Evolutionary conservation across 2,113 vertebrate species (phyloP), one percentile per base, ranked within the genome.

Genomic region (Accipiter cooperii): DNA sequence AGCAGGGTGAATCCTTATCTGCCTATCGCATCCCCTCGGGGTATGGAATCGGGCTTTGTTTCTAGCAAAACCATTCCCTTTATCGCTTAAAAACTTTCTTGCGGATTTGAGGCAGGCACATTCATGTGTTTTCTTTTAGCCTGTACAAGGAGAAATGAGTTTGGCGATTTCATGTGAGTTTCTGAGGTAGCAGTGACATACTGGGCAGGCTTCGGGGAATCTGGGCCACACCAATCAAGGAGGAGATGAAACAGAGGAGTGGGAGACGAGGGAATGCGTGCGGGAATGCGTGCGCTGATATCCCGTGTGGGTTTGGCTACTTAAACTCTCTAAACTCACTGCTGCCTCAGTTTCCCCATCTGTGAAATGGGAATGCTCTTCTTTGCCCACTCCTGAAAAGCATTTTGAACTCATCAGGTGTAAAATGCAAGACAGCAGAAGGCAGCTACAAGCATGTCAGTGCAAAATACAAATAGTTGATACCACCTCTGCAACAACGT

Each of bases 1-100:
- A 96, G 57, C 66, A 10, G 95, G 87, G 90, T 96, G 93, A 96
- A 95, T 96, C 95, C 93, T 97, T 97, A 96, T 96, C 95, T 95
- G 95, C 87, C 84, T 95, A 90, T 96, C 91, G 0, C 80, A 49
- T 96, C 76, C 96, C 95, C 75, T 57, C 9, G 2, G 93, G 96
- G 61, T 82, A 57, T 29, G 74, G 93, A 94, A 96, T 63, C 42
- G 1, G 84, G 93, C 94, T 97, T 97, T 97, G 94, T 97, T 96
- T 97, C 96, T 96, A 97, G 96, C 93, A 97, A 97, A 97, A 73
- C 89, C 81, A 65, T 96, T 83, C 87, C 64, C 84, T 87, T 92
- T 91, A 94, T 94, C 40, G 0, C 70, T 79, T 74, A 29, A 54
- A 94, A 91, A 85, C 89, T 91, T 95, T 94, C 81, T 96, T 0